Evolutionary conservation across 1,140 invertebrate genomes (phyloP), one percentile per base, ranked within the genome.

Genomic region (Melanaphis sacchari): DNA sequence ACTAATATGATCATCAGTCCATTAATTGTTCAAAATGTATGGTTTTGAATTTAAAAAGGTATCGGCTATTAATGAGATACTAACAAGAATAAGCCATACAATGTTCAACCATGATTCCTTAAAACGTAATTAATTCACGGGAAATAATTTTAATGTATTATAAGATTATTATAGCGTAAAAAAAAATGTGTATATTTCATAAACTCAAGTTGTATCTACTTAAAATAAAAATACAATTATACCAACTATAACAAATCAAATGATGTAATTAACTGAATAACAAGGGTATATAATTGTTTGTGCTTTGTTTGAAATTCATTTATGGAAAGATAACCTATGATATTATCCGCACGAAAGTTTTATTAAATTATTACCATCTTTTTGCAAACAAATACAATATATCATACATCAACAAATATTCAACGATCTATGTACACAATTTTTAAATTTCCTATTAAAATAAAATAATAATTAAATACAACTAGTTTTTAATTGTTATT

Each of bases 291-390:
- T 40, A 84, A 84, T 84, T 40, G 40, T 41, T 84, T 26, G 40
- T 40, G 38, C 40, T 41, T 84, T 84, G 82, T 84, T 41, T 40
- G 3, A 84, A 84, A 24, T 26, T 4, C 38, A 41, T 41, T 84
- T 38, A 40, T 38, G 36, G 40, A 31, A n/a, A 84, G 82, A 87
- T 87, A 43, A 43, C 41, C 84, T 43, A 43, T 87, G n/a, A n/a
- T 87, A 31, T 87, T 6, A 8, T 40, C 22, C 40, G 9, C 84
- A 43, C 4, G 5, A 87, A 87, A n/a, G 84, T 87, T 43, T 46
- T 87, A 87, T 43, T 87, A 87, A 87, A 87, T 87, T 31, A 87
- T n/a, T 38, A n/a, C 41, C 31, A 87, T 40, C 38, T 85, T 85
- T 84, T 15, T 85, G 82, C 40, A 22, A n/a, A n/a, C 15, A 43